A percentile compares a stretch with the other conserved stretches of the same genome.
These are phyloP conservation scores for Agrotis ipsilon DNA, from an alignment of 2,888 invertebrate species.

Conservation along the genomic window DNA sequence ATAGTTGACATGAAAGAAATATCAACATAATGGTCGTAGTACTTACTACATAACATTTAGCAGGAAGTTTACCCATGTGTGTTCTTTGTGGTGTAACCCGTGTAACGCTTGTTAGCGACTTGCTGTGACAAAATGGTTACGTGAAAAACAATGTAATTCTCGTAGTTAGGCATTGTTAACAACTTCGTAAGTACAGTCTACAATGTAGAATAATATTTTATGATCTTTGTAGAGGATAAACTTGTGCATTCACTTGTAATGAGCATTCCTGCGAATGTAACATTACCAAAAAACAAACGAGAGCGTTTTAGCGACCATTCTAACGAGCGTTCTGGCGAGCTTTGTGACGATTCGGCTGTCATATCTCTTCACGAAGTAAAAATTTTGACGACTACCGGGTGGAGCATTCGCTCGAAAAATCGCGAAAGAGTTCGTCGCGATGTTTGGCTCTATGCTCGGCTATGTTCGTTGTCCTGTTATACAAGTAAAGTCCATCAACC, in stretches of 20 bases:
- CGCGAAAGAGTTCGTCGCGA: too few relatives aligned
- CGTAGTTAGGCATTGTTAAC: not conserved
- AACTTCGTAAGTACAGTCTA: not conserved
- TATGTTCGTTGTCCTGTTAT: too few relatives aligned
- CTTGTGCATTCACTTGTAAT: not conserved
- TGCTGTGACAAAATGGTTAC: slow-evolving; percentile 9
- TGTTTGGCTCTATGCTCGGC: too few relatives aligned
- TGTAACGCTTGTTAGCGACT: slow-evolving; percentile 12
- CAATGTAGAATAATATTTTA: not conserved
- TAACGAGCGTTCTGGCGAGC: too few relatives aligned
- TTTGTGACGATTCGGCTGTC: too few relatives aligned
- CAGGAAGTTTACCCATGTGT: slow-evolving; percentile 32
- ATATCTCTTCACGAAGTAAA: too few relatives aligned
- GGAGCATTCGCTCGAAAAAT: too few relatives aligned
- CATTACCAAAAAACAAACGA: too few relatives aligned
- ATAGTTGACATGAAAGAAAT: not conserved
- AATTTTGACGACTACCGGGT: too few relatives aligned
- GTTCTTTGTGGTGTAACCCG: slow-evolving; percentile 19
- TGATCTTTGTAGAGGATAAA: not conserved
- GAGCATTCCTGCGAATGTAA: not conserved
- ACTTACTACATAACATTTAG: slow-evolving; percentile 27
- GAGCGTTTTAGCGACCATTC: too few relatives aligned
- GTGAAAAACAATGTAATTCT: slow-evolving; percentile 3
- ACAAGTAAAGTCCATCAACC: too few relatives aligned
- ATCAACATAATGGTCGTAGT: slow-evolving; percentile 15